A percentile compares a stretch with the other conserved stretches of the same genome.
Evolutionary conservation across 2,888 invertebrate species (phyloP).

Genomic region (Pyrgus malvae): DNA sequence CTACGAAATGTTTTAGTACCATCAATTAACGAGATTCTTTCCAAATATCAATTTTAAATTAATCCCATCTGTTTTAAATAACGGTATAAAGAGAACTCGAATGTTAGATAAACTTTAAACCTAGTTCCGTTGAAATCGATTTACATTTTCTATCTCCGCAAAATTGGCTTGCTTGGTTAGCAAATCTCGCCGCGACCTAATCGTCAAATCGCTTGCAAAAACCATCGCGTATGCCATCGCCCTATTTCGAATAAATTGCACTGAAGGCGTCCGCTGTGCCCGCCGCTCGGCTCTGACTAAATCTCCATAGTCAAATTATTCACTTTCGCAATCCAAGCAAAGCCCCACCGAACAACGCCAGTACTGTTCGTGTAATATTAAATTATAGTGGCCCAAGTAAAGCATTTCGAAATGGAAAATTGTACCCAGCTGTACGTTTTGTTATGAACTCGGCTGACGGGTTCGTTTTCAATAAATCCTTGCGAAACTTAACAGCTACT

Average conservation of each 20-base stretch:
- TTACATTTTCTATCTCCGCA: constrained; percentile 10
- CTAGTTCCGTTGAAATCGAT: neutral
- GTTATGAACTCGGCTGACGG: constrained; percentile 47
- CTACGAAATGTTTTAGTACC: too few species aligned
- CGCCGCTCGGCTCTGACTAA: constrained; percentile 46
- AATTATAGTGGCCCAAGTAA: constrained; percentile 75
- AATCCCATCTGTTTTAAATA: neutral
- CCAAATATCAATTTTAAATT: neutral
- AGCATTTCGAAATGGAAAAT: constrained; percentile 76
- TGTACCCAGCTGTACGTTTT: constrained; percentile 56
- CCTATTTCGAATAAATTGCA: constrained; percentile 63
- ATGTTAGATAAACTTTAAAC: neutral
- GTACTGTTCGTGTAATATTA: constrained; percentile 72
- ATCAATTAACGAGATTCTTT: too few species aligned
- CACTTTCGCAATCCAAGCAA: constrained; percentile 73
- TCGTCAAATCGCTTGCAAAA: constrained; percentile 23
- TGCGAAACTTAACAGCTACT: constrained; percentile 28
- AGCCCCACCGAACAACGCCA: constrained; percentile 59
- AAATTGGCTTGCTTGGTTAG: constrained; percentile 12
- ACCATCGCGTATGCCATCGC: constrained; percentile 20
- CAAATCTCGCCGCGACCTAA: neutral
- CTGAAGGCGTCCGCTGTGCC: constrained; percentile 48
- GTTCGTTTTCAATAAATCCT: constrained; percentile 47
- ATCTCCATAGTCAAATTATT: constrained; percentile 78
- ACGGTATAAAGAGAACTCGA: too few species aligned